Conservation (phyloP, 2,797 vertebrate genomes). For the Centropyge bicolor region DNA sequence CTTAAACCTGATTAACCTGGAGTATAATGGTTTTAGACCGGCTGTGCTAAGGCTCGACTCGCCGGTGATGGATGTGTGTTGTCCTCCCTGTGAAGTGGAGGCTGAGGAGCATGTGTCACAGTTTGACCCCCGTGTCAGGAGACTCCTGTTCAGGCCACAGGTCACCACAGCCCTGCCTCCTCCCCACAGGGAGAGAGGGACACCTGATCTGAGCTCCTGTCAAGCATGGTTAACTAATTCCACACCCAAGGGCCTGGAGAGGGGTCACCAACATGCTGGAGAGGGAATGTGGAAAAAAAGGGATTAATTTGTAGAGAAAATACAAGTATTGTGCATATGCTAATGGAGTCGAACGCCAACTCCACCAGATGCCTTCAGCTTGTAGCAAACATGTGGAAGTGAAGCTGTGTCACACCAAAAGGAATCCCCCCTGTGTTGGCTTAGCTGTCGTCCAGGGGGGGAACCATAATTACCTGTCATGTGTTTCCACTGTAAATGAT, state of each 20-base stretch:
- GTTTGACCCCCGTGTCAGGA: constrained; percentile 73
- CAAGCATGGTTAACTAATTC: constrained; percentile 71
- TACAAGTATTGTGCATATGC: neutral
- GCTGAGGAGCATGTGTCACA: constrained; percentile 57
- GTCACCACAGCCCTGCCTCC: constrained; percentile 63
- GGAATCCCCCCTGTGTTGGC: constrained; percentile 9
- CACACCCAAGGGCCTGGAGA: constrained; percentile 34
- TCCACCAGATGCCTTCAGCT: constrained; percentile 21
- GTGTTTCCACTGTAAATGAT: constrained; percentile 55
- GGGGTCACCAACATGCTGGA: constrained; percentile 11
- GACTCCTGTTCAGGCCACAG: constrained; percentile 70
- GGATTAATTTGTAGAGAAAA: constrained; percentile 20
- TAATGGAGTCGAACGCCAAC: constrained; percentile 4
- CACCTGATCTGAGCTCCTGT: constrained; percentile 75
- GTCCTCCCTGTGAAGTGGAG: constrained; percentile 44
- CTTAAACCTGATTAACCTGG: neutral
- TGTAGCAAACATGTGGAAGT: constrained; percentile 19
- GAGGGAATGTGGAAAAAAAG: constrained; percentile 8
- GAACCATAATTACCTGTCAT: constrained; percentile 39
- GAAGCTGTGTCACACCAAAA: constrained; percentile 32
- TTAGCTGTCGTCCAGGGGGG: constrained; percentile 10
- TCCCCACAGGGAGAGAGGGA: constrained; percentile 55
- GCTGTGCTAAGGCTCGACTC: neutral
- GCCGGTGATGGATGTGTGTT: constrained; percentile 37
- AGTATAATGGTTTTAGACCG: neutral